Conservation (phyloP, 2,113 vertebrate species). For the Anarrhichthys ocellatus region DNA sequence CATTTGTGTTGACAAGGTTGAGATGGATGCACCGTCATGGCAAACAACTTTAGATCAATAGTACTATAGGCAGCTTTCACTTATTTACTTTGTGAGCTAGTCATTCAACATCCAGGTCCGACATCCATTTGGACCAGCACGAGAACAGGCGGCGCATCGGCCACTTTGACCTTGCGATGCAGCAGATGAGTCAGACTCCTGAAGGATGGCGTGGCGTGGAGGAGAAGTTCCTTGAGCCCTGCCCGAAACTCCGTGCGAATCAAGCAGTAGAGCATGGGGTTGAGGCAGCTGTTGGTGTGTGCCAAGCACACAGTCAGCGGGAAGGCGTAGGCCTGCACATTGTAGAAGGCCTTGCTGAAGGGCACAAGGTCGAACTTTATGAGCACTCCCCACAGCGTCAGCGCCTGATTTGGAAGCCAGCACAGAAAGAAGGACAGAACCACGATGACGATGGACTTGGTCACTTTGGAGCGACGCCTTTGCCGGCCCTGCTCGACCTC, state of each 20-base stretch:
- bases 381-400: slow-evolving; percentile 86
- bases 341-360: slow-evolving; percentile 87
- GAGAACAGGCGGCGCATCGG: slow-evolving; percentile 79
- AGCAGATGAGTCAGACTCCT: slow-evolving; percentile 73
- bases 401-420: slow-evolving; percentile 88
- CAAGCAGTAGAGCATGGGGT: slow-evolving; percentile 87
- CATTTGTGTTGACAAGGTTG: neutral
- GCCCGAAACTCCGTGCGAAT: slow-evolving; percentile 84
- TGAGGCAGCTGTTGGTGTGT: slow-evolving; percentile 88
- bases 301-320: slow-evolving; percentile 86
- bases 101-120: slow-evolving; percentile 36
- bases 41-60: slow-evolving; percentile 13
- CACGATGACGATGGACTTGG: slow-evolving; percentile 84
- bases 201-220: slow-evolving; percentile 76
- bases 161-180: slow-evolving; percentile 79
- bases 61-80: neutral
- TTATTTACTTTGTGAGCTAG: neutral
- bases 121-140: slow-evolving; percentile 83
- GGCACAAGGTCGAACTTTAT: slow-evolving; percentile 87
- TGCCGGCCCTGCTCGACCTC: slow-evolving; percentile 75
- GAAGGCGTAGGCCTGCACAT: slow-evolving; percentile 84
- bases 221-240: slow-evolving; percentile 82
- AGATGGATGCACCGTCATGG: slow-evolving; percentile 2
- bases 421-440: slow-evolving; percentile 89
- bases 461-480: slow-evolving; percentile 82